These are phyloP conservation scores for Melieria picta DNA, from an alignment of 2,888 invertebrate genomes.

Conservation along the genomic window DNA sequence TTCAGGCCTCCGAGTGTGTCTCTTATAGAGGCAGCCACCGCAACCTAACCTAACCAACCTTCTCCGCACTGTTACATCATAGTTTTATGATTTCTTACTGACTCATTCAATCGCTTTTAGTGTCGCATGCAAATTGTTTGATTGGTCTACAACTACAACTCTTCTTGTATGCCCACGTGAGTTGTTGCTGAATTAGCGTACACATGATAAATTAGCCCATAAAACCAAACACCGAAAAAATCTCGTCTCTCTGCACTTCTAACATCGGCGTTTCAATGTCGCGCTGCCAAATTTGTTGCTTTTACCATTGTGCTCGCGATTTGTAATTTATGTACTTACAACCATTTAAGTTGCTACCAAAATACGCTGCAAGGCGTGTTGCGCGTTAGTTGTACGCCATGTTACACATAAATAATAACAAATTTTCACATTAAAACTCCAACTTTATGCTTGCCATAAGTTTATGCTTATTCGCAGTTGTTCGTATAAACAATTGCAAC, in stretches of 20 bases:
- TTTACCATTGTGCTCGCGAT: not conserved
- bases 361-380: constrained; percentile 7
- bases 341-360: constrained; percentile 25
- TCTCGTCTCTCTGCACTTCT: constrained; percentile 24
- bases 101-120: too few relatives aligned
- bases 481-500: not conserved
- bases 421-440: not conserved
- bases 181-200: constrained; percentile 4
- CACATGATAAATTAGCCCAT: constrained; percentile 54
- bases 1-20: too few relatives aligned
- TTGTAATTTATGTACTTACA: not conserved
- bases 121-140: too few relatives aligned
- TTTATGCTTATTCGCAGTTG: not conserved
- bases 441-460: not conserved
- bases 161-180: not conserved
- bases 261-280: too few relatives aligned
- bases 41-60: too few relatives aligned
- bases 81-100: too few relatives aligned
- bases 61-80: too few relatives aligned
- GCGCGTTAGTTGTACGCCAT: not conserved
- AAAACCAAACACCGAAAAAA: constrained; percentile 56
- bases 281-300: not conserved
- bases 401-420: not conserved
- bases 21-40: too few relatives aligned
- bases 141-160: not conserved